Evolutionary conservation across 92 coral and sea anemone genomes (phyloP).

Genomic region (Siderastrea radians): DNA sequence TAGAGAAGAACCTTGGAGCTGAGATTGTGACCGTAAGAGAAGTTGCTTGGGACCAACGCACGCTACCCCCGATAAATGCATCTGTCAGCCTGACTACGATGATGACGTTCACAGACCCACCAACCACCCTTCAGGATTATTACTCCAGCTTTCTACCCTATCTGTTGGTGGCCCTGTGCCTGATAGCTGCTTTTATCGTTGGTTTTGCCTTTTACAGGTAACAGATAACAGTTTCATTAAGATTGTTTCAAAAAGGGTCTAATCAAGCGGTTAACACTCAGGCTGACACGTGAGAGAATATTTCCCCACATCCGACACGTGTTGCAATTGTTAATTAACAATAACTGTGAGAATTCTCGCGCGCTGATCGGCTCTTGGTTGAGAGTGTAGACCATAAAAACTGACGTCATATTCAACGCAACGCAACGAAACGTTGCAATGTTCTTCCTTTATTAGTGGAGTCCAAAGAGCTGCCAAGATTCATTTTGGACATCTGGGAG

Average conservation of each 20-base stretch:
- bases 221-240: background rate
- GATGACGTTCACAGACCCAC: constrained; percentile 9
- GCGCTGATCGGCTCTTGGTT: too few species aligned
- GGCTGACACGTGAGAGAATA: too few species aligned
- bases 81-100: background rate
- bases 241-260: too few species aligned
- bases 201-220: constrained; percentile 25
- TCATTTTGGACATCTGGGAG: too few species aligned
- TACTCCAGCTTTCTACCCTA: constrained; percentile 17
- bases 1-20: constrained; percentile 28
- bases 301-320: too few species aligned
- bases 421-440: background rate
- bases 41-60: constrained; percentile 18
- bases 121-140: background rate
- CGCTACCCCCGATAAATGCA: background rate
- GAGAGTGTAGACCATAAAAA: too few species aligned
- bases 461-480: too few species aligned
- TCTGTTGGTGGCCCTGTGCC: constrained; percentile 9
- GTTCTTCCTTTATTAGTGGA: background rate
- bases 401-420: too few species aligned
- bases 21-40: constrained; percentile 37
- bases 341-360: too few species aligned
- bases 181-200: background rate
- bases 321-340: too few species aligned
- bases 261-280: too few species aligned